Base-by-base conservation (phyloP, 2,797 vertebrate species). In the Orestias chungarensis region DNA sequence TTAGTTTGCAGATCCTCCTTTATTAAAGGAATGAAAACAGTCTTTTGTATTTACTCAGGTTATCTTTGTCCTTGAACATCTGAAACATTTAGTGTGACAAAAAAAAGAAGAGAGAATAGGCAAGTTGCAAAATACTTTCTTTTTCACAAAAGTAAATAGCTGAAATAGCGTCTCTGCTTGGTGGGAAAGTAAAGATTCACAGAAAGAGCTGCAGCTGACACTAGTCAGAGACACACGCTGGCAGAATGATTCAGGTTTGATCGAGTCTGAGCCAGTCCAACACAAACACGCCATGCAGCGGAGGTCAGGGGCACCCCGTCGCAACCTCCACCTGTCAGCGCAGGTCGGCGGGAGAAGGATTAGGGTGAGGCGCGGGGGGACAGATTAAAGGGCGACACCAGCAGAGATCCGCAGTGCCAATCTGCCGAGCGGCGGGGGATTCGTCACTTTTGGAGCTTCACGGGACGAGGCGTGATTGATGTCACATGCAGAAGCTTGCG, bases 251-350 rank as follows among this genome's bases (percentile, higher is more conserved):
- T 69, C 46, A 10, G 68, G 72, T 42, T 75, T 91, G 83, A 91
- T 88, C 86, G 29, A 57, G 81, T 82, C 82, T 90, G 83, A 91
- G 92, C 88, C 88, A 88, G 91, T 89, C 68, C 83, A 54, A 59
- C 29, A 27, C 69, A 52, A 50, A 76, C 77, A 71, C 75, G 67
- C 68, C 20, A 44, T 70, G 77, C 72, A 43, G 79, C 23, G 33
- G 68, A 81, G 92, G 90, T 91, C 89, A 90, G 89, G 87, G 86
- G 83, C 89, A 69, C 87, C 85, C 80, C 72, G 25, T 75, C 42
- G 80, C 79, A 84, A 83, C 82, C 68, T 89, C 83, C 87, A 87
- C 86, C 90, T 89, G 87, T 86, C 87, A 82, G 79, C 27, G 69
- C 70, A 74, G 78, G 82, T 83, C 69, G 62, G 79, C 74, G n/a